Conservation (phyloP, 2,113 vertebrate genomes). For the Phylloscopus trochiloides region DNA sequence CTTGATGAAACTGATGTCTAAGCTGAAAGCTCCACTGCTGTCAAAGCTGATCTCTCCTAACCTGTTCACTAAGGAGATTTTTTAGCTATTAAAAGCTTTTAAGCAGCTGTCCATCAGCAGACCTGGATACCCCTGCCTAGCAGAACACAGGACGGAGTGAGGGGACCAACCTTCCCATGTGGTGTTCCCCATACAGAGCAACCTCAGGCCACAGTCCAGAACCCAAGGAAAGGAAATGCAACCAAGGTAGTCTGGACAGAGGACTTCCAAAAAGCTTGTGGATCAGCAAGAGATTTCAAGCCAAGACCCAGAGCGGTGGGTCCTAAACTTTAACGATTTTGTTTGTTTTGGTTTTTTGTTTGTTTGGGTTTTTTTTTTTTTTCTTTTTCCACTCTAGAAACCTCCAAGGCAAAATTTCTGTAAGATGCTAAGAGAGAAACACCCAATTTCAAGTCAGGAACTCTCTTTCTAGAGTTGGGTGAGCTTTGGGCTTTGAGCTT, state of each 20-base stretch:
- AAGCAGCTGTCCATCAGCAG: not conserved
- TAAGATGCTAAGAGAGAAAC: conserved; percentile 13
- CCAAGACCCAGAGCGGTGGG: conserved; percentile 66
- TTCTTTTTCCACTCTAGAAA: not conserved
- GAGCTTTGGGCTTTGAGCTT: not conserved
- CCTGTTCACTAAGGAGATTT: not conserved
- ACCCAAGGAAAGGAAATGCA: conserved; percentile 68
- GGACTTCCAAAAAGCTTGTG: conserved; percentile 69
- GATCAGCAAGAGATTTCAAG: conserved; percentile 70
- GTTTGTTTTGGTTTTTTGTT: not conserved
- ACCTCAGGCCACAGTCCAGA: conserved; percentile 61
- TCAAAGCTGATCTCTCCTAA: not conserved
- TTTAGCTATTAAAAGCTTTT: conserved; percentile 6
- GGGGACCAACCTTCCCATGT: conserved; percentile 47
- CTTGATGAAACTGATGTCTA: not conserved
- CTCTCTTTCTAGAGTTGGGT: not conserved
- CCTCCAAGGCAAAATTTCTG: not conserved
- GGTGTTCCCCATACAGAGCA: conserved; percentile 64
- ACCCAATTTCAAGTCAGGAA: not conserved
- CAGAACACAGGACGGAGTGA: not conserved
- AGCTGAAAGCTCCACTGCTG: not conserved
- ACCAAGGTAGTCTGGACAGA: conserved; percentile 68
- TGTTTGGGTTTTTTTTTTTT: not conserved
- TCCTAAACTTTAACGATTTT: conserved; percentile 35
- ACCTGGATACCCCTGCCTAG: not conserved